Evolutionary conservation across 2,113 vertebrate genomes (phyloP).

Genomic region (Halichoeres trimaculatus): DNA sequence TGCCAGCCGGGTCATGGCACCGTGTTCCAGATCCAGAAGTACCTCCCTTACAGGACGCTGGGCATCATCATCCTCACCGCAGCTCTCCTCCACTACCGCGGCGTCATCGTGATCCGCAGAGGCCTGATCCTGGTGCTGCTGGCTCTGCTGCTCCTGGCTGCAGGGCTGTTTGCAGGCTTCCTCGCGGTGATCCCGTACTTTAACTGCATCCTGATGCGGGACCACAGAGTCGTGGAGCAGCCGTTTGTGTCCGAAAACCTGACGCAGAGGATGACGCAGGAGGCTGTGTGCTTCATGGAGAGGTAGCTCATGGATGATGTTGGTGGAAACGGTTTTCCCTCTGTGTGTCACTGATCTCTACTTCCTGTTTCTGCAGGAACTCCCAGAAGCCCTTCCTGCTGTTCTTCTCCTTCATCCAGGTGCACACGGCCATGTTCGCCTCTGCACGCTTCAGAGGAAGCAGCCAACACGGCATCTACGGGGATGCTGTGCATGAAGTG

Average conservation of each 20-base stretch:
- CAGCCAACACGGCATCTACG: conserved; percentile 88
- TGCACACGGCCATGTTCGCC: conserved; percentile 89
- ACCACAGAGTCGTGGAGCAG: conserved; percentile 85
- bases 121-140: conserved; percentile 42
- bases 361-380: conserved; percentile 76
- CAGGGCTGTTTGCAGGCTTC: conserved; percentile 59
- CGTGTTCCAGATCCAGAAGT: conserved; percentile 69
- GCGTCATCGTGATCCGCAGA: conserved; percentile 60
- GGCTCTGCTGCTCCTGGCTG: neutral
- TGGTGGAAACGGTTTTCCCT: no score
- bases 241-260: conserved; percentile 85
- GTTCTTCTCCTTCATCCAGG: conserved; percentile 87
- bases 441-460: conserved; percentile 83
- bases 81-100: conserved; percentile 44
- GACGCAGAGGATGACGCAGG: conserved; percentile 85
- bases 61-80: conserved; percentile 59
- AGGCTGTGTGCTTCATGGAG: conserved; percentile 84
- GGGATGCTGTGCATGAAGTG: conserved; percentile 90
- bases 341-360: neutral
- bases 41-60: conserved; percentile 51
- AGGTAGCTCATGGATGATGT: conserved; percentile 73
- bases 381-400: conserved; percentile 85
- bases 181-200: conserved; percentile 80
- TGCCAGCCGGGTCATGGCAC: conserved; percentile 86
- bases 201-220: conserved; percentile 90